Percentiles rank a stretch among this genome's conserved stretches.
These are phyloP conservation scores for Nerophis lumbriciformis DNA, from an alignment of 2,113 vertebrate genomes.

Conservation along the genomic window DNA sequence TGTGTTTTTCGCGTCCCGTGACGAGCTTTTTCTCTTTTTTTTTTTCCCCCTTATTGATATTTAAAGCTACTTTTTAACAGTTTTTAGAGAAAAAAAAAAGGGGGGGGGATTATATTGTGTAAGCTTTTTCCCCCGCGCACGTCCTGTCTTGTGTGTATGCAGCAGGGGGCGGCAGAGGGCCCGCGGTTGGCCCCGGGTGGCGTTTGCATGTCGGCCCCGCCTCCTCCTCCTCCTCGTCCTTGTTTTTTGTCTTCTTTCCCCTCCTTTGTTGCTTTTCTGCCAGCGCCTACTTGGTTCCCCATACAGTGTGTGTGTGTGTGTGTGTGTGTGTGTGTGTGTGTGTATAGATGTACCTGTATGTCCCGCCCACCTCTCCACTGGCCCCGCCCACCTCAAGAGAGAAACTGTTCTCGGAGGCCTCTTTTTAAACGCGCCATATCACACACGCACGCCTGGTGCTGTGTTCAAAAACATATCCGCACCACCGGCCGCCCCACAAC, in stretches of 20 bases:
- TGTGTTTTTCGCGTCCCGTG: slow-evolving; percentile 57
- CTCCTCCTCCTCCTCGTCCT: slow-evolving; percentile 41
- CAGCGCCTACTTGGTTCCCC: slow-evolving; percentile 62
- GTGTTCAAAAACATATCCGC: slow-evolving; percentile 62
- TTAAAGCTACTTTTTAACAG: slow-evolving; percentile 44
- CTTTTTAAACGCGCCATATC: slow-evolving; percentile 46
- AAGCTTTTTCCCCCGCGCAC: slow-evolving; percentile 19
- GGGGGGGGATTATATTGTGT: slow-evolving; percentile 52
- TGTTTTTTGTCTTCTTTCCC: slow-evolving; percentile 31
- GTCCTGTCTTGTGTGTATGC: slow-evolving; percentile 48
- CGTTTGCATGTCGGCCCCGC: slow-evolving; percentile 53
- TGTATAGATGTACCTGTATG: no score
- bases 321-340: slow-evolving; percentile 64
- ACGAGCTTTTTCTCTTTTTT: slow-evolving; percentile 31
- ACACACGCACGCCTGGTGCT: slow-evolving; percentile 39
- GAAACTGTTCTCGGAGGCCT: slow-evolving; percentile 41
- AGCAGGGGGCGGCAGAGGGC: slow-evolving; percentile 32
- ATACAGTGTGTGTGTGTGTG: slow-evolving; percentile 67
- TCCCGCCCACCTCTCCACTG: slow-evolving; percentile 34
- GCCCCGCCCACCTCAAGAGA: slow-evolving; percentile 4
- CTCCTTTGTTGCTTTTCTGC: slow-evolving; percentile 38
- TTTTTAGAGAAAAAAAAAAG: slow-evolving; percentile 29
- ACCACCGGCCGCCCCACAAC: slow-evolving; percentile 18
- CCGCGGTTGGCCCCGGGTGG: slow-evolving; percentile 4
- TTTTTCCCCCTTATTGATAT: slow-evolving; percentile 20